These are phyloP conservation scores for Anadara kagoshimensis DNA, from an alignment of 1,140 invertebrate genomes.

Conservation along the genomic window DNA sequence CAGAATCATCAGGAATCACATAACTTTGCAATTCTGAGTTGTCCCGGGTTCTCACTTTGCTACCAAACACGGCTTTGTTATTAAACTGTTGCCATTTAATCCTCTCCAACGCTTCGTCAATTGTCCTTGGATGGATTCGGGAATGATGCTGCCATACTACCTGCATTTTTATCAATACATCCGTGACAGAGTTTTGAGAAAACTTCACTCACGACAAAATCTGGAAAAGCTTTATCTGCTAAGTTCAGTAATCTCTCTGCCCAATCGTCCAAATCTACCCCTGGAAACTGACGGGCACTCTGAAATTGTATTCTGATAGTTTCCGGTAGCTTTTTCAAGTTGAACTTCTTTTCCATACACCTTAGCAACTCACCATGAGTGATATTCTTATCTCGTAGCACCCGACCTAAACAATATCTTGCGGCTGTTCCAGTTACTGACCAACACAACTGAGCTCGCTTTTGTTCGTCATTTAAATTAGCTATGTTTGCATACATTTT, in stretches of 20 bases:
- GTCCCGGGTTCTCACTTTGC: conserved; percentile 8
- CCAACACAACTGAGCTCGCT: conserved; percentile 8
- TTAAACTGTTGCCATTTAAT: conserved; percentile 26
- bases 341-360: conserved; percentile 32
- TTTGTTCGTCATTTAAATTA: neutral
- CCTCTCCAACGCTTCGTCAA: conserved; percentile 21
- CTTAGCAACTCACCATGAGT: conserved; percentile 10
- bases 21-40: neutral
- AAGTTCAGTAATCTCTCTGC: conserved; percentile 26
- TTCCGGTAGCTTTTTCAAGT: conserved; percentile 24
- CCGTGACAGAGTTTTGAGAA: conserved; percentile 37
- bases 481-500: conserved; percentile 11
- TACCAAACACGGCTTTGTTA: conserved; percentile 20
- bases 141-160: conserved; percentile 15
- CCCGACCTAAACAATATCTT: neutral
- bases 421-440: conserved; percentile 1
- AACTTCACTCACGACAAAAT: conserved; percentile 26
- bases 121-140: conserved; percentile 14
- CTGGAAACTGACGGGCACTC: conserved; percentile 22
- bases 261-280: conserved; percentile 34
- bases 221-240: conserved; percentile 25
- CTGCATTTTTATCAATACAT: conserved; percentile 27
- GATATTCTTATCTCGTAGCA: neutral
- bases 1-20: neutral
- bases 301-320: conserved; percentile 33